Evolutionary conservation across 2,113 vertebrate species (phyloP), one percentile per base, ranked within the genome.

Genomic region (Zootoca vivipara): DNA sequence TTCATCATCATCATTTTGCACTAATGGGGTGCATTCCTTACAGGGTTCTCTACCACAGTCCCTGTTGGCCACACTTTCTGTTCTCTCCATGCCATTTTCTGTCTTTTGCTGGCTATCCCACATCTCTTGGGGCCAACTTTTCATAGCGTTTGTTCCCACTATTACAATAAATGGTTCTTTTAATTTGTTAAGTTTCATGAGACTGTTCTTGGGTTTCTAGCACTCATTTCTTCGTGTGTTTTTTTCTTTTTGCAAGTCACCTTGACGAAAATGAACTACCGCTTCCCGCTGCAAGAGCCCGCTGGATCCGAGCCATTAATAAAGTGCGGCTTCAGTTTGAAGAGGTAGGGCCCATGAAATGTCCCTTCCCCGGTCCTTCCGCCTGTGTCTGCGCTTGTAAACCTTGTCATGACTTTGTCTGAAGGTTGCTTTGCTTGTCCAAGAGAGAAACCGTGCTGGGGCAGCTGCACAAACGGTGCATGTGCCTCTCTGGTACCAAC

Each of bases 271-370:
- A 85, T 0, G 97, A 96, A 26, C 94, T 96, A 1, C 98, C 97
- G 0, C 98, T 99, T 95, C 96, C 98, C 38, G 96, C 97, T 56
- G 98, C 98, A 35, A 97, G 97, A 97, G 95, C 98, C 8, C 97
- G 92, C 7, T 99, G 99, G 99, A 96, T 99, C 89, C 98, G 98
- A 96, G 98, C 98, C 87, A 98, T 99, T 91, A 99, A 96, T 96
- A 99, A 98, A 98, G 98, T 99, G 90, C 97, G 98, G 91, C 95
- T 99, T 91, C 98, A 96, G 87, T 97, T 99, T 58, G 98, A 98
- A 33, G 98, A 99, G 99, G 99, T 99, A 98, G 93, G 97, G 89
- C 5, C 15, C 22, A 4, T 24, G 4, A 3, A 58, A 22, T 13
- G 72, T 22, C 2, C 0, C 8, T 24, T 4, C 8, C 1, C 46